Evolutionary conservation across 2,113 vertebrate genomes (phyloP).

Genomic region (Sitta europaea): DNA sequence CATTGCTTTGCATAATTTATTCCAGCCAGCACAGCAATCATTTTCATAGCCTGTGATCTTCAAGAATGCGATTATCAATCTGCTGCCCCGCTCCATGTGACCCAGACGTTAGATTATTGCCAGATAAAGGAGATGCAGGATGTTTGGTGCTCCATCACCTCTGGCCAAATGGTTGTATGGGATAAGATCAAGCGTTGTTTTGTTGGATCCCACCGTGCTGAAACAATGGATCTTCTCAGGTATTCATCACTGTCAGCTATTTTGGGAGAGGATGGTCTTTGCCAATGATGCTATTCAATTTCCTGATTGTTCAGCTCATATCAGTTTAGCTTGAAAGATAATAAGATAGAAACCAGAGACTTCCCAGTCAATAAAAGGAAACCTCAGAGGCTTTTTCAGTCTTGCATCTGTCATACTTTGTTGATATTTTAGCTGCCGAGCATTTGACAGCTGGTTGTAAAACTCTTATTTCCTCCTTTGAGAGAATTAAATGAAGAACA

Average conservation of each 20-base stretch:
- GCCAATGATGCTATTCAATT: not conserved
- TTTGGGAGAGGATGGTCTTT: not conserved
- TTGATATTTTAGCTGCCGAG: constrained; percentile 53
- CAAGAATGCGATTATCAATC: constrained; percentile 25
- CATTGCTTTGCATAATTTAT: constrained; percentile 68
- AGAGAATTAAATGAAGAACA: constrained; percentile 28
- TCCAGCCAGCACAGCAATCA: constrained; percentile 50
- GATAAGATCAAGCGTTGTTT: not conserved
- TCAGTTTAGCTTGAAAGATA: constrained; percentile 43
- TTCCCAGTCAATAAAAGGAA: constrained; percentile 60
- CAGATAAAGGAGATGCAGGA: not conserved
- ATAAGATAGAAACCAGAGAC: constrained; percentile 23
- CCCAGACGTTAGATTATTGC: not conserved
- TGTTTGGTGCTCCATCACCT: not conserved
- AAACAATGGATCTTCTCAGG: not conserved
- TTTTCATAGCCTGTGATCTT: constrained; percentile 55
- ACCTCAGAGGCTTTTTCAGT: constrained; percentile 45
- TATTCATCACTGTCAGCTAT: not conserved
- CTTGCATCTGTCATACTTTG: constrained; percentile 50
- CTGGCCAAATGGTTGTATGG: not conserved
- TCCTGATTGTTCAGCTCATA: not conserved
- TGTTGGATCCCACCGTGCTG: not conserved
- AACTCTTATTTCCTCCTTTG: not conserved
- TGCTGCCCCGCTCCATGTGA: not conserved
- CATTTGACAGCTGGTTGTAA: constrained; percentile 57